Evolutionary conservation across 2,797 vertebrate genomes (phyloP).

Genomic region (Pipistrellus kuhlii): DNA sequence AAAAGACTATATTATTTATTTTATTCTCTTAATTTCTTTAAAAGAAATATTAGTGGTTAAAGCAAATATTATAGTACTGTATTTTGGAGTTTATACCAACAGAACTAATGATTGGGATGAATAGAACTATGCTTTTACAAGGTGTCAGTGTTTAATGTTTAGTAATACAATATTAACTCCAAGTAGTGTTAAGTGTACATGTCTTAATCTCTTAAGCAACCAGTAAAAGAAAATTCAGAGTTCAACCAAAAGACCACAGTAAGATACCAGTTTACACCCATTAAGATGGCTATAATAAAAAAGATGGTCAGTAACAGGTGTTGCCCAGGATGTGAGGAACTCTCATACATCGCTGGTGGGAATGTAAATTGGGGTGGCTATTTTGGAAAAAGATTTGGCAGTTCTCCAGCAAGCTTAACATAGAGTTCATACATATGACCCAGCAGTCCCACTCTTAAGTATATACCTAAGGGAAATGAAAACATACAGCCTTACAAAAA

Average conservation of each 20-base stretch:
- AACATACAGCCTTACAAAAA: background rate
- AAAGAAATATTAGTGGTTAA: background rate
- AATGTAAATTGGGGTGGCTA: background rate
- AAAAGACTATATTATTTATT: background rate
- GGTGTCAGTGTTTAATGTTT: background rate
- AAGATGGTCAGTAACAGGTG: background rate
- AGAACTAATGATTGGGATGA: background rate
- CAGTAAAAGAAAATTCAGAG: background rate
- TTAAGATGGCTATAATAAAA: background rate
- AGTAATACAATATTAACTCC: background rate
- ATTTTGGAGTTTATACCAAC: background rate
- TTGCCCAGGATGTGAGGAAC: background rate
- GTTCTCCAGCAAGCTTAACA: background rate
- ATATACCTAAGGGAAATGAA: background rate
- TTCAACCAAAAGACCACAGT: background rate
- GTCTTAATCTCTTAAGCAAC: conserved; percentile 26
- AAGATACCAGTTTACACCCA: background rate
- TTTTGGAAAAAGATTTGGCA: background rate
- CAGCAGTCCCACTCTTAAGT: background rate
- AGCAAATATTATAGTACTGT: background rate
- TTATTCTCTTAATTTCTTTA: conserved; percentile 10
- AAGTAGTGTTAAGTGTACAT: background rate
- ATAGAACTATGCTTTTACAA: background rate
- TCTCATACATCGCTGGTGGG: background rate
- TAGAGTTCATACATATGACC: background rate